Evolutionary conservation across 2,888 invertebrate species (phyloP).

Genomic region (Chalcis sispes): DNA sequence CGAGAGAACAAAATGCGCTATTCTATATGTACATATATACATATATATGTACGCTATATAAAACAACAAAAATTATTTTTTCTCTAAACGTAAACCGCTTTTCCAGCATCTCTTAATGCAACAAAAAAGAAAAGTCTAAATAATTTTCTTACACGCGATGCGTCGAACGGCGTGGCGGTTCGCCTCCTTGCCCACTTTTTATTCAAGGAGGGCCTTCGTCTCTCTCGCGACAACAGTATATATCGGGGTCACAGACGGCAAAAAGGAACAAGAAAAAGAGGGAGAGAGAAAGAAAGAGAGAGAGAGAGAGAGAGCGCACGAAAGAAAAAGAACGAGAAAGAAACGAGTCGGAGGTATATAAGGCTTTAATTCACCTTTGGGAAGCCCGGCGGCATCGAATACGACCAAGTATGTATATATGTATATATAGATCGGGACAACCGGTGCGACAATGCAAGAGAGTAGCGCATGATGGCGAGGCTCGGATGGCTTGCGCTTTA

Average conservation of each 20-base stretch:
- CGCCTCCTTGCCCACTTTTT: conserved; percentile 28
- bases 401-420: too few species aligned
- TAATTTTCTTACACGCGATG: not conserved
- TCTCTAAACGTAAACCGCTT: too few species aligned
- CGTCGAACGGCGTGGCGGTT: too few species aligned
- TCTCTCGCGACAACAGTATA: not conserved
- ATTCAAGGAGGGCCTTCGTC: not conserved
- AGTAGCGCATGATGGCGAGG: not conserved
- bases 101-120: too few species aligned
- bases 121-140: too few species aligned
- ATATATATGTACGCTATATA: too few species aligned
- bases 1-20: too few species aligned
- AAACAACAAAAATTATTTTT: too few species aligned
- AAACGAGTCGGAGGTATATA: not conserved
- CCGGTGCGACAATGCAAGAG: conserved; percentile 41
- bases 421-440: too few species aligned
- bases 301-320: conserved; percentile 16
- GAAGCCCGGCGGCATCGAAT: not conserved
- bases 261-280: not conserved
- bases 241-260: conserved; percentile 47
- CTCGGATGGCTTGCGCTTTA: conserved; percentile 39
- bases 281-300: conserved; percentile 1
- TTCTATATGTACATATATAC: too few species aligned
- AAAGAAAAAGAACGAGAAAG: conserved; percentile 8
- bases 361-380: conserved; percentile 46